phyloP scores from a whole-genome alignment of 2,888 invertebrate genomes.

The Phyto melanocephala region DNA sequence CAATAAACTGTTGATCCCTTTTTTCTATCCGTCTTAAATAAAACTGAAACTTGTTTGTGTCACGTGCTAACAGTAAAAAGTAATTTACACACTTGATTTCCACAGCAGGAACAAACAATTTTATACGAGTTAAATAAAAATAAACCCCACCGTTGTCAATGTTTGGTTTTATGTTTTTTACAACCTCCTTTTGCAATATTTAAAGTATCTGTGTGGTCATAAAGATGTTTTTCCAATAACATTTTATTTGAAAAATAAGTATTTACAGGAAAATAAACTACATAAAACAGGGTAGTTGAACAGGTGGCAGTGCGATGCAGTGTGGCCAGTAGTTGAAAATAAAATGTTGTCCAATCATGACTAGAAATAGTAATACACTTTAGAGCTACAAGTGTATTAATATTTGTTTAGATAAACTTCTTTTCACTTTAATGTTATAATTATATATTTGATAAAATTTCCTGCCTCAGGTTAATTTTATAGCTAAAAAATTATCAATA shows the following conservation, averaged over 20 bases:
- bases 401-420: no score
- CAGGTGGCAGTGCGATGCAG: no score
- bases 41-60: constrained; percentile 9
- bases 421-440: no score
- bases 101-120: constrained; percentile 25
- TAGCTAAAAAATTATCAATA: no score
- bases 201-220: constrained; percentile 37
- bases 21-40: not conserved
- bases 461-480: no score
- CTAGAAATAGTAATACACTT: no score
- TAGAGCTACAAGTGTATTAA: no score
- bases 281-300: not conserved
- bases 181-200: constrained; percentile 18
- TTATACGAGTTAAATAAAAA: constrained; percentile 30
- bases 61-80: constrained; percentile 55
- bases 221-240: constrained; percentile 39
- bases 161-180: constrained; percentile 2
- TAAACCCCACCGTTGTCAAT: constrained; percentile 1
- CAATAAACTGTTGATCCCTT: not conserved
- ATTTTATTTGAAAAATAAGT: not conserved
- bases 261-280: constrained; percentile 20
- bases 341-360: no score
- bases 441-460: no score
- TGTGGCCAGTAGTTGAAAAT: no score
- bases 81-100: constrained; percentile 55